Evolutionary conservation across 2,113 vertebrate species (phyloP), one percentile per base, ranked within the genome.

Genomic region (Lates calcarifer): DNA sequence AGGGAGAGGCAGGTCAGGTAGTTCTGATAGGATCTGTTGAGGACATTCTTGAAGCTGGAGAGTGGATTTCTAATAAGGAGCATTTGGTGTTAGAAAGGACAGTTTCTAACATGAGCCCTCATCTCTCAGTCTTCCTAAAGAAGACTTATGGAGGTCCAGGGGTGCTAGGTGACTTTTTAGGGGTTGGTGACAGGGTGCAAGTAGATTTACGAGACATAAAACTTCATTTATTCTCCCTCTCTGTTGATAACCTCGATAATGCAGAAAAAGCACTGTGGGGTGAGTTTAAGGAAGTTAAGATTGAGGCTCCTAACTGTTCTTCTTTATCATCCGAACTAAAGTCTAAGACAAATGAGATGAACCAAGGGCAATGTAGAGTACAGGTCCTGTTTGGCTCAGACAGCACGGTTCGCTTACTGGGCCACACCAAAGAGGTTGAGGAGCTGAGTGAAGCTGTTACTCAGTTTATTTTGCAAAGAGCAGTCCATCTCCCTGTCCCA

Each of bases 121-220:
- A 35, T 6, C 70, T 91, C 35, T 14, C 88, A 43, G 10, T 76
- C 28, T 93, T 93, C 64, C 28, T 94, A 2, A 84, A 45, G 28
- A 83, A 74, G 2, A 53, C 22, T 0, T 89, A 89, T n/a, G 68
- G 84, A 26, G 51, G 43, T 14, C 43, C 65, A 18, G 26, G 60
- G n/a, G 11, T 8, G 11, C 83, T 92, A 1, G 12, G 62, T 0
- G 39, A 67, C 37, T 64, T 86, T 28, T 85, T 93, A 63, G 83
- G 73, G n/a, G 35, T 73, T 14, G 64, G 33, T 41, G 49, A 82
- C 5, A 37, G 66, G 8, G 81, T 89, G 31, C 74, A 88, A 61
- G 8, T 86, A 17, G 91, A 91, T 22, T 20, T 93, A 22, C 57
- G 60, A 49, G 84, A 90, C 67, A 81, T 74, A 7, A 69, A 88